These are phyloP conservation scores for Nemurella pictetii DNA, from an alignment of 2,888 invertebrate species.

Conservation along the genomic window DNA sequence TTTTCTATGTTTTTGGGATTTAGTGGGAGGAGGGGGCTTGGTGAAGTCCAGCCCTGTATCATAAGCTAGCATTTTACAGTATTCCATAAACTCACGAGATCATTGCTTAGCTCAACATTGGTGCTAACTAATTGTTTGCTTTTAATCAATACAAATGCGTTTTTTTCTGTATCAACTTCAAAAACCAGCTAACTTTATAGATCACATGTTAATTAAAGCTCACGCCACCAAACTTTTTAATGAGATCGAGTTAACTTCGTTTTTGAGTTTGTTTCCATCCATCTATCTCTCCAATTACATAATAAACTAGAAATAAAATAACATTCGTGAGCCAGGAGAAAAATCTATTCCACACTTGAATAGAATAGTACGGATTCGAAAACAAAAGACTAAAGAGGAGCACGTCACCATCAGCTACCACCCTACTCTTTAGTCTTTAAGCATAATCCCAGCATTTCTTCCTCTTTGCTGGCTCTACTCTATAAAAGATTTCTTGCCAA, in stretches of 20 bases:
- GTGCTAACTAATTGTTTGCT: no score
- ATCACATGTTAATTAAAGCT: background rate
- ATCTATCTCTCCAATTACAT: background rate
- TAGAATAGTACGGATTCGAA: background rate
- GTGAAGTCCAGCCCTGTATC: no score
- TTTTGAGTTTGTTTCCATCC: background rate
- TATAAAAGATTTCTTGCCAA: constrained; percentile 33
- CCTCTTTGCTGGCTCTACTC: background rate
- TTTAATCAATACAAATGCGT: no score
- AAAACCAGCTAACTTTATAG: no score
- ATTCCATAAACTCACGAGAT: no score
- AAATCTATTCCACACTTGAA: background rate
- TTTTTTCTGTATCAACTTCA: no score
- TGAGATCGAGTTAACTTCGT: background rate
- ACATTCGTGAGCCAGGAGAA: background rate
- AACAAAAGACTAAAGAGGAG: background rate
- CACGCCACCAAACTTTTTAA: background rate
- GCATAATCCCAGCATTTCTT: background rate
- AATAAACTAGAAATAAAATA: background rate
- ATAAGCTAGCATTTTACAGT: no score
- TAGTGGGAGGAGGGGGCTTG: no score
- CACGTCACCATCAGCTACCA: background rate
- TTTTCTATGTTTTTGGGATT: no score
- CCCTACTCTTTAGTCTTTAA: background rate
- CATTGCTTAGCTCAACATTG: no score